Percentiles rank a stretch among this genome's conserved stretches.
These are phyloP conservation scores for Riparia riparia DNA, from an alignment of 2,113 vertebrate genomes.

Conservation along the genomic window DNA sequence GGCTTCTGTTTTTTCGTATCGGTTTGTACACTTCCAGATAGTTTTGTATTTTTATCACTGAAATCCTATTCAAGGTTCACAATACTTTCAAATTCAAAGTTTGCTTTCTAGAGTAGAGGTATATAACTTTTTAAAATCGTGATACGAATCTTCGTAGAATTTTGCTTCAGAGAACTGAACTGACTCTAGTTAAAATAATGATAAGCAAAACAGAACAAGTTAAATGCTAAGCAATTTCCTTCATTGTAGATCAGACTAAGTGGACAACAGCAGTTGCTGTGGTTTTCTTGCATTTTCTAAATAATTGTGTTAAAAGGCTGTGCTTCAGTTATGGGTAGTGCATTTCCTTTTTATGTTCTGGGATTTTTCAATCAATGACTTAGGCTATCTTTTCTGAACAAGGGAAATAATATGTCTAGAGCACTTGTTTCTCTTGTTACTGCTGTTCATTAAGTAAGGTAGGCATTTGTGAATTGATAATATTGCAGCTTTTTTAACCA, in stretches of 20 bases:
- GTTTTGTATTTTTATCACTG: not conserved
- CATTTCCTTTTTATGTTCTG: not conserved
- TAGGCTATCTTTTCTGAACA: not conserved
- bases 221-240: not conserved
- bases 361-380: not conserved
- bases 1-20: not conserved
- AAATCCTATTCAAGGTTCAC: not conserved
- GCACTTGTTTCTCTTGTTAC: not conserved
- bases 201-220: not conserved
- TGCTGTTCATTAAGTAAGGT: not conserved
- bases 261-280: not conserved
- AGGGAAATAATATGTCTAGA: not conserved
- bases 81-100: not conserved
- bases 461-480: not conserved
- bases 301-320: not conserved
- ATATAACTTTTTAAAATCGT: not conserved
- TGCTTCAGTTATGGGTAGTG: not conserved
- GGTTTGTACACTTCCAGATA: not conserved
- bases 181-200: not conserved
- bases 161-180: not conserved
- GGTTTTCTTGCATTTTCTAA: not conserved
- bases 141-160: not conserved
- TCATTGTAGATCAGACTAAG: not conserved
- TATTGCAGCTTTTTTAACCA: not conserved
- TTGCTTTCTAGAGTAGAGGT: not conserved